Evolutionary conservation across 2,797 vertebrate genomes (phyloP), one percentile per base, ranked within the genome.

Genomic region (Hippoglossus hippoglossus): DNA sequence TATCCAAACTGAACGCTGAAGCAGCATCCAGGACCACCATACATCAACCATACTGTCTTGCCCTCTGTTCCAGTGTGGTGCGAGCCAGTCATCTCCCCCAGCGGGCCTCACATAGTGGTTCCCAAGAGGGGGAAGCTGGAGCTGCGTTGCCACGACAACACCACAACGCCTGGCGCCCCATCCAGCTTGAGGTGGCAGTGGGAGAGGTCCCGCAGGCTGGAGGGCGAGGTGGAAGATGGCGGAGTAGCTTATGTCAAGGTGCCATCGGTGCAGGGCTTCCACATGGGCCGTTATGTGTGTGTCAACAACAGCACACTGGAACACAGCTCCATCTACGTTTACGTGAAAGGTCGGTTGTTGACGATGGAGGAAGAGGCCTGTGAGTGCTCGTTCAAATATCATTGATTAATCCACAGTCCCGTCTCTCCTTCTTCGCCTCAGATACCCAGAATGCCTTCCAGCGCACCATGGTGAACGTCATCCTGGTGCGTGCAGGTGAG

Each of bases 251-350:
- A 81, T 2, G 55, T 95, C 67, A 81, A 36, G 59, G 91, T 92
- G 51, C 55, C 67, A 11, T 87, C 89, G 0, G 92, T 87, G 2
- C 92, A 94, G 21, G 69, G 89, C 51, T 78, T 79, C 76, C 92
- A 98, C 75, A 95, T 94, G 65, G 98, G 97, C 52, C 95, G 87
- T 36, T 99, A 98, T 2, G 87, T 91, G 0, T 99, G 98, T 46
- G 80, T 89, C 81, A 97, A 96, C 87, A 83, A 85, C 70, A 87
- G 46, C 22, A 94, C 90, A 1, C 59, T 75, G 67, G 92, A 93
- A 21, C 93, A 90, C 73, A 94, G 77, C 34, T 97, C 97, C 72
- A 91, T 97, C 65, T 98, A 97, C 19, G 93, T 99, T 44, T 99
- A 97, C 52, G 96, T 99, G 60, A 96, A 96, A 96, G 98, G 97